Evolutionary conservation across 37 sponge, comb jelly and placozoan species (phyloP).

Genomic region (Tethya wilhelma): DNA sequence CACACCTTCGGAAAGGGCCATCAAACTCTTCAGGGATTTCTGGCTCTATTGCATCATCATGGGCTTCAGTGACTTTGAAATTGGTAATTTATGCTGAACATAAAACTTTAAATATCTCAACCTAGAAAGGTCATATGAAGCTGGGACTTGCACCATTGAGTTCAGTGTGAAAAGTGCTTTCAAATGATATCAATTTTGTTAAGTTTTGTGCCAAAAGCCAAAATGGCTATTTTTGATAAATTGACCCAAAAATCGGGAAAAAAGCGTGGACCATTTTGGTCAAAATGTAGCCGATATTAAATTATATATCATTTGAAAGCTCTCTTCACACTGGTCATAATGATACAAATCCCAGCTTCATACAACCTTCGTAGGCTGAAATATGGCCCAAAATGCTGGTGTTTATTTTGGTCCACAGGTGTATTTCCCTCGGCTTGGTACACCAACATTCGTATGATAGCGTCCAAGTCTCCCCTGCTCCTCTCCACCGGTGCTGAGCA

Average conservation of each 20-base stretch:
- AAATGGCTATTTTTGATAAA: neutral
- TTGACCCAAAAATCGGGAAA: neutral
- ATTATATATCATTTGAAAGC: too few species aligned
- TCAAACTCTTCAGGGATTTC: constrained; percentile 93
- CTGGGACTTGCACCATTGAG: too few species aligned
- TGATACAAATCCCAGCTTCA: too few species aligned
- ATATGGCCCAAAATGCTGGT: too few species aligned
- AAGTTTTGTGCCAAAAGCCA: too few species aligned
- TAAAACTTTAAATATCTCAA: neutral
- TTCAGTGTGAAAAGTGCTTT: too few species aligned
- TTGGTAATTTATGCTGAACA: constrained; percentile 21
- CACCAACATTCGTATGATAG: constrained; percentile 54
- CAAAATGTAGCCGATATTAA: neutral
- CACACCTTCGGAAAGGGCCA: constrained; percentile 17
- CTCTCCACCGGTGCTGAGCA: constrained; percentile 80
- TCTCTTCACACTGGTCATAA: too few species aligned
- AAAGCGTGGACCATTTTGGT: neutral
- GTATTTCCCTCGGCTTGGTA: constrained; percentile 79
- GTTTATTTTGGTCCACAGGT: too few species aligned
- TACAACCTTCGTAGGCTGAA: too few species aligned
- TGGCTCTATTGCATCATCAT: constrained; percentile 95
- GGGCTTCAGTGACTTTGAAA: constrained; percentile 79
- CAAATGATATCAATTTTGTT: too few species aligned
- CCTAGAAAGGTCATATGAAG: too few species aligned
- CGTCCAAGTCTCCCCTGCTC: constrained; percentile 76